Percentiles rank a stretch among this genome's conserved stretches.
phyloP scores from a whole-genome alignment of 2,888 invertebrate genomes.

The Eristalis arbustorum region DNA sequence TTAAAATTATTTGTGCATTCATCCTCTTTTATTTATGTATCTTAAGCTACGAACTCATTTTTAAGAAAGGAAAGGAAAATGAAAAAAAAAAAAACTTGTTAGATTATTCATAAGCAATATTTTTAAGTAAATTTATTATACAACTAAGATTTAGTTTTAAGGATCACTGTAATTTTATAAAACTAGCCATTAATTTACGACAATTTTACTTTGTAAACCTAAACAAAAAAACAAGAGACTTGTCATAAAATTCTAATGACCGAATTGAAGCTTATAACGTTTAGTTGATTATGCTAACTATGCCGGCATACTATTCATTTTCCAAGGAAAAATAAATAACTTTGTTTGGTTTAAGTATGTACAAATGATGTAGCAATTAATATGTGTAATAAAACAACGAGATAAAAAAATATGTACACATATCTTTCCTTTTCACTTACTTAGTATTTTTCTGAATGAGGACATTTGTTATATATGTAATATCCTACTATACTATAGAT shows the following conservation, averaged over 20 bases:
- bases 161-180: not conserved
- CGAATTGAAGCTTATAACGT: not conserved
- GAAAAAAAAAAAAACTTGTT: not conserved
- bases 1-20: not conserved
- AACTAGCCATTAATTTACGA: not conserved
- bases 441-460: no score
- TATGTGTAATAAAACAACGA: not conserved
- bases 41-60: conserved; percentile 6
- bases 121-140: conserved; percentile 23
- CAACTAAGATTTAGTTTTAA: conserved; percentile 47
- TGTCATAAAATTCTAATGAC: conserved; percentile 7
- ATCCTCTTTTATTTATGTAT: conserved; percentile 9
- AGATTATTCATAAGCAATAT: conserved; percentile 52
- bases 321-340: not conserved
- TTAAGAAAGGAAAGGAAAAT: not conserved
- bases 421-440: no score
- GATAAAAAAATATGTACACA: not conserved
- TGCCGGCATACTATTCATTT: not conserved
- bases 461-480: no score
- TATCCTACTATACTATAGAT: no score
- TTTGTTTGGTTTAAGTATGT: not conserved
- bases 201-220: not conserved
- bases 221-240: not conserved
- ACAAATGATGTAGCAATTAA: not conserved
- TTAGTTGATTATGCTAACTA: not conserved